These are phyloP conservation scores for Nematolebias whitei DNA, from an alignment of 2,113 vertebrate genomes.

Conservation along the genomic window DNA sequence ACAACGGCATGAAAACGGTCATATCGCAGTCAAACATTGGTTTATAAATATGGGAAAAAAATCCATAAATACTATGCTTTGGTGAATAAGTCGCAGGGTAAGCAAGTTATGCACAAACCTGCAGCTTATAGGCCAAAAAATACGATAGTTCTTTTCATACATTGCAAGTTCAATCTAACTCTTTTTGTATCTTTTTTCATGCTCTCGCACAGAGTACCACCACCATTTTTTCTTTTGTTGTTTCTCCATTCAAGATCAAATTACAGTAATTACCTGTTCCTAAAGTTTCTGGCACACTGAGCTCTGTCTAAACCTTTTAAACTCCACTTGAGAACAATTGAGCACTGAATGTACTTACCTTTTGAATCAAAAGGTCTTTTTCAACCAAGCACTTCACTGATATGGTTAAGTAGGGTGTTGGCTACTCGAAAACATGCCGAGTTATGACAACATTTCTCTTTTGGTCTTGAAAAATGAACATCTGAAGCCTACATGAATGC, in stretches of 20 bases:
- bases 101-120: no score
- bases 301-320: conserved; percentile 35
- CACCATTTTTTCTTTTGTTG: conserved; percentile 25
- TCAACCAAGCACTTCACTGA: not conserved
- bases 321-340: conserved; percentile 33
- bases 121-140: no score
- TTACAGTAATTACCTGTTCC: conserved; percentile 57
- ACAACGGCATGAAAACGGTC: no score
- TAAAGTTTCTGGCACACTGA: conserved; percentile 30
- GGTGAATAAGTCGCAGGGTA: no score
- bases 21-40: no score
- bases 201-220: conserved; percentile 37
- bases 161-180: conserved; percentile 52
- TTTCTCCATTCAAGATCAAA: conserved; percentile 49
- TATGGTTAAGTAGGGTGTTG: conserved; percentile 4
- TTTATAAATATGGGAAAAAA: no score
- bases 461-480: conserved; percentile 26
- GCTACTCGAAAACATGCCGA: not conserved
- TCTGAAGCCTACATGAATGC: not conserved
- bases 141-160: conserved; percentile 29
- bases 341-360: conserved; percentile 25
- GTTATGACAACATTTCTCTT: conserved; percentile 3
- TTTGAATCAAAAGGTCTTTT: conserved; percentile 27
- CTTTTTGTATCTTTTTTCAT: conserved; percentile 27
- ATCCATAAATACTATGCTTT: no score